These are phyloP conservation scores for Tillus elongatus DNA, from an alignment of 2,888 invertebrate genomes.

Conservation along the genomic window DNA sequence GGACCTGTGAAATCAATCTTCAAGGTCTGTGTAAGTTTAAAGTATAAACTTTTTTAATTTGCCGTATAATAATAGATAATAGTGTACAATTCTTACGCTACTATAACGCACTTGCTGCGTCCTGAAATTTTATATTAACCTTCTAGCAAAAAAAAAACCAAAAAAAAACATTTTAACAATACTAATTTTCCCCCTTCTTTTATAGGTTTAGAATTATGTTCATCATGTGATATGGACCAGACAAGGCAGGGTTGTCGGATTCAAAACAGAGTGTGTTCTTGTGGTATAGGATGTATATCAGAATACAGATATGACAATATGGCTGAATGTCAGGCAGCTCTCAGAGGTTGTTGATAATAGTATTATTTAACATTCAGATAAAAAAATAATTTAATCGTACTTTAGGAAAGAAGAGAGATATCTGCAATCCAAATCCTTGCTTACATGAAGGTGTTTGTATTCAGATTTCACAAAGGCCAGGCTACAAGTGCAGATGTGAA, in stretches of 20 bases:
- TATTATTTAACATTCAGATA: background rate
- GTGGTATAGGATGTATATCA: conserved; percentile 56
- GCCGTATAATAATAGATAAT: too few relatives aligned
- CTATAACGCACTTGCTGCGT: too few relatives aligned
- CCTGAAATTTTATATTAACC: too few relatives aligned
- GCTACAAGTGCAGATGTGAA: conserved; percentile 60
- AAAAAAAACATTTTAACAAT: too few relatives aligned
- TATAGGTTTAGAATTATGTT: conserved; percentile 30
- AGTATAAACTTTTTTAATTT: too few relatives aligned
- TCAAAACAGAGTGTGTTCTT: conserved; percentile 51
- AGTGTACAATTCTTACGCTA: too few relatives aligned
- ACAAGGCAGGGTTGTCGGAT: conserved; percentile 57
- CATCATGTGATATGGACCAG: conserved; percentile 50
- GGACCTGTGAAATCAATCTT: too few relatives aligned
- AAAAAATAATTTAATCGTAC: too few relatives aligned
- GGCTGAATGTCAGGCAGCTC: conserved; percentile 52
- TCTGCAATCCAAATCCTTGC: conserved; percentile 58
- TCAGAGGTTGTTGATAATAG: conserved; percentile 50
- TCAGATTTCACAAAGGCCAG: conserved; percentile 56
- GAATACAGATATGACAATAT: conserved; percentile 55
- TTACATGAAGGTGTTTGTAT: conserved; percentile 56
- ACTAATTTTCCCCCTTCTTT: too few relatives aligned
- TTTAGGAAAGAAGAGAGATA: conserved; percentile 48
- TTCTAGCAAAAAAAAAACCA: too few relatives aligned
- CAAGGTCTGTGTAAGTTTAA: too few relatives aligned